Conservation (phyloP, 2,113 vertebrate genomes). For the Microcebus jonahi region DNA sequence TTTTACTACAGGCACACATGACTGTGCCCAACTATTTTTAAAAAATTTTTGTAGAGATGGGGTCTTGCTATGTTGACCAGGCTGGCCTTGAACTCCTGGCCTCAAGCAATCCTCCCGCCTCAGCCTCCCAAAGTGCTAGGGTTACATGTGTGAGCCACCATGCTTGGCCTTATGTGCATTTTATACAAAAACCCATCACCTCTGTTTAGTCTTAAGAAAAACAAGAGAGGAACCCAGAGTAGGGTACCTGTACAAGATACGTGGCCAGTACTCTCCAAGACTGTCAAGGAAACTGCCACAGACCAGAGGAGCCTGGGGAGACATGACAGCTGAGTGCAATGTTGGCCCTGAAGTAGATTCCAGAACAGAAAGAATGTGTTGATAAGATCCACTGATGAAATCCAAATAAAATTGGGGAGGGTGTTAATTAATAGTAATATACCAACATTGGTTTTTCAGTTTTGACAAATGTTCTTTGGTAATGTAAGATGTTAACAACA, state of each 20-base stretch:
- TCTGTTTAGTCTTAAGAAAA: background rate
- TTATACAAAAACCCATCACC: background rate
- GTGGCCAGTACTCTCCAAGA: background rate
- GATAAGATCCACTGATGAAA: background rate
- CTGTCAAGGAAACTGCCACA: background rate
- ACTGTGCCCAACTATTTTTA: no score
- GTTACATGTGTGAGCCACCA: no score
- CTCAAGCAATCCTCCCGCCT: no score
- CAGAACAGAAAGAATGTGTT: background rate
- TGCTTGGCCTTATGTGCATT: no score
- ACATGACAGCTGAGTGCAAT: accelerated
- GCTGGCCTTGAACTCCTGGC: no score
- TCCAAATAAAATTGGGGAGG: background rate
- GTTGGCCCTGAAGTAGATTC: no score
- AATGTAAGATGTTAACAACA: background rate
- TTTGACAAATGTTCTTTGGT: background rate
- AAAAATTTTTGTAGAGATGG: no score
- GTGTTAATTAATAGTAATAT: background rate
- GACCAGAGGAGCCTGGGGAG: background rate
- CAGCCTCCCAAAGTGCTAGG: no score
- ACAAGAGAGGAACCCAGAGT: background rate
- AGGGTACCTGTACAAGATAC: accelerated
- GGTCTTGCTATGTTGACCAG: no score
- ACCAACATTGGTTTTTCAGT: background rate
- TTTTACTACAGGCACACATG: no score